These are phyloP conservation scores for Acrocephalus arundinaceus DNA, from an alignment of 2,113 vertebrate genomes.

Conservation along the genomic window DNA sequence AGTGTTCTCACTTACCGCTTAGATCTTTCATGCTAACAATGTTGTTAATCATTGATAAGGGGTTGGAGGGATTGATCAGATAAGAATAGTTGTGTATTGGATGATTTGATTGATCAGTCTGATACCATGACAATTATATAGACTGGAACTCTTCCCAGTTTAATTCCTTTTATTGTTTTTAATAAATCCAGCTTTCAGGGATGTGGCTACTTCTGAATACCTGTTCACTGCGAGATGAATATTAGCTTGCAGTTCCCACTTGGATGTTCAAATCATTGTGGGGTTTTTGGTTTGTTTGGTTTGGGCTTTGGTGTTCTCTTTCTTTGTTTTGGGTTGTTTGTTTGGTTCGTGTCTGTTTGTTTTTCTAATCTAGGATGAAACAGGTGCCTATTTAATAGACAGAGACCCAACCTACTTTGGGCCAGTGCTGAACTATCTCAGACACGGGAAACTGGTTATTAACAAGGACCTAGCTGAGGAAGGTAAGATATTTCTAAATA, in stretches of 20 bases:
- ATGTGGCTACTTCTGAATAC: background rate
- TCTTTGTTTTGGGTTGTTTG: background rate
- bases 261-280: background rate
- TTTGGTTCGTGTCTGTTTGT: background rate
- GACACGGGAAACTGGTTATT: conserved; percentile 96
- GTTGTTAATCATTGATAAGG: background rate
- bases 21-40: background rate
- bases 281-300: background rate
- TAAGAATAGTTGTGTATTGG: background rate
- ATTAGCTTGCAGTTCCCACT: background rate
- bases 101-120: background rate
- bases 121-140: background rate
- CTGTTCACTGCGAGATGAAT: background rate
- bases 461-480: conserved; percentile 97
- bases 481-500: conserved; percentile 76
- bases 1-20: background rate
- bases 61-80: background rate
- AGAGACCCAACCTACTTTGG: conserved; percentile 97
- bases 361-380: conserved; percentile 85
- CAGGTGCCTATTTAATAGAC: conserved; percentile 97
- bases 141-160: background rate
- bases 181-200: background rate
- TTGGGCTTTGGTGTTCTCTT: background rate
- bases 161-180: background rate
- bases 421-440: conserved; percentile 95